A percentile compares a stretch with the other conserved stretches of the same genome.
These are phyloP conservation scores for Nowickia ferox DNA, from an alignment of 2,888 invertebrate genomes.

Conservation along the genomic window DNA sequence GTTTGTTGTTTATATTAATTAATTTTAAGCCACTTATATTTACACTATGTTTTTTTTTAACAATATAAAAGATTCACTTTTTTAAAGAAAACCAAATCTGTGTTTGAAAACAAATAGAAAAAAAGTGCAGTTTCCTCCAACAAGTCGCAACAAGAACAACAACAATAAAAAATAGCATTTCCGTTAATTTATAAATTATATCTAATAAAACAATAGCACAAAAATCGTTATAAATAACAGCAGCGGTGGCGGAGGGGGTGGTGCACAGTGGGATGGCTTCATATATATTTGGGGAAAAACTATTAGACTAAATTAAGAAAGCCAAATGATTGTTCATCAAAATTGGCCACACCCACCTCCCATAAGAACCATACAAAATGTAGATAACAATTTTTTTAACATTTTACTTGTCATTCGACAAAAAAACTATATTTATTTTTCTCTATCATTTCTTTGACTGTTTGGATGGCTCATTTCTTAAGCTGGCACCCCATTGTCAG, in stretches of 20 bases:
- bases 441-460: too few species aligned
- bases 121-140: slow-evolving; percentile 67
- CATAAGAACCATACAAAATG: too few species aligned
- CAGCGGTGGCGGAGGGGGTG: neutral
- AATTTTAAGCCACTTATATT: slow-evolving; percentile 40
- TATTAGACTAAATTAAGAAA: too few species aligned
- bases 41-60: slow-evolving; percentile 38
- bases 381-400: too few species aligned
- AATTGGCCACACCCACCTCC: too few species aligned
- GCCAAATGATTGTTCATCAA: too few species aligned
- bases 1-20: slow-evolving; percentile 52
- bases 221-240: slow-evolving; percentile 61
- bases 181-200: slow-evolving; percentile 73
- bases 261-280: too few species aligned
- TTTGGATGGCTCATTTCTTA: too few species aligned
- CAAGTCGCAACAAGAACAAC: slow-evolving; percentile 44
- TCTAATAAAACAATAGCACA: slow-evolving; percentile 71
- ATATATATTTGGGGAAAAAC: too few species aligned
- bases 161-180: slow-evolving; percentile 64
- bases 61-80: slow-evolving; percentile 8
- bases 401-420: too few species aligned
- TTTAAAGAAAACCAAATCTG: slow-evolving; percentile 48
- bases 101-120: slow-evolving; percentile 55
- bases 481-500: too few species aligned
- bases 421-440: too few species aligned